These are phyloP conservation scores for Morpho helenor DNA, from an alignment of 2,888 invertebrate species.

Conservation along the genomic window DNA sequence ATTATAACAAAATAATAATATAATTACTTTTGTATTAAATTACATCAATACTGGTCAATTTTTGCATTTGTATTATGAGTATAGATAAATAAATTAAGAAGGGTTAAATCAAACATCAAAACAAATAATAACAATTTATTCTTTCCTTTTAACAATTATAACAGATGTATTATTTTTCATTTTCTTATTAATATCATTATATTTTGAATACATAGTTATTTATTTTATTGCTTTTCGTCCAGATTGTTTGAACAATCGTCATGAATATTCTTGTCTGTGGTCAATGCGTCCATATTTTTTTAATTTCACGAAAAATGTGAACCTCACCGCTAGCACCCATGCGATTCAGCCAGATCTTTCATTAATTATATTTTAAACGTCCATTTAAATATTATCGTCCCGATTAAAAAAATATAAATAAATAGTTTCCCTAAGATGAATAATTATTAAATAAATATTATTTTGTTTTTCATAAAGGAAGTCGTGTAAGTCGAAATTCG, in stretches of 20 bases:
- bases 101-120: conserved; percentile 22
- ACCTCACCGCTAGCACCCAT: conserved; percentile 57
- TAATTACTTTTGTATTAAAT: background rate
- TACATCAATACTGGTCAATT: background rate
- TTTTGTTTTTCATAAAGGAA: conserved; percentile 44
- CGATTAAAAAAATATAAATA: background rate
- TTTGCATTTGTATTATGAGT: too few relatives aligned
- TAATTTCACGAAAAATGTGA: conserved; percentile 44
- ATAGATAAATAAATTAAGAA: too few relatives aligned
- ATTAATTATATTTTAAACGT: conserved; percentile 15
- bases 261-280: too few relatives aligned
- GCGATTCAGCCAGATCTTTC: conserved; percentile 57
- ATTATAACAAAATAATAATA: too few relatives aligned
- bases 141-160: conserved; percentile 48
- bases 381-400: background rate
- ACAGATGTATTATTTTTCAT: too few relatives aligned
- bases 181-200: too few relatives aligned
- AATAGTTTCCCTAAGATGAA: background rate
- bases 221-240: too few relatives aligned
- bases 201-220: too few relatives aligned
- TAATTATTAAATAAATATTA: background rate
- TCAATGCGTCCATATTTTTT: conserved; percentile 16
- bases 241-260: too few relatives aligned
- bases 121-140: conserved; percentile 64
- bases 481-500: conserved; percentile 63